Base-by-base conservation (phyloP, 2,888 invertebrate genomes). In the Pimpla rufipes region DNA sequence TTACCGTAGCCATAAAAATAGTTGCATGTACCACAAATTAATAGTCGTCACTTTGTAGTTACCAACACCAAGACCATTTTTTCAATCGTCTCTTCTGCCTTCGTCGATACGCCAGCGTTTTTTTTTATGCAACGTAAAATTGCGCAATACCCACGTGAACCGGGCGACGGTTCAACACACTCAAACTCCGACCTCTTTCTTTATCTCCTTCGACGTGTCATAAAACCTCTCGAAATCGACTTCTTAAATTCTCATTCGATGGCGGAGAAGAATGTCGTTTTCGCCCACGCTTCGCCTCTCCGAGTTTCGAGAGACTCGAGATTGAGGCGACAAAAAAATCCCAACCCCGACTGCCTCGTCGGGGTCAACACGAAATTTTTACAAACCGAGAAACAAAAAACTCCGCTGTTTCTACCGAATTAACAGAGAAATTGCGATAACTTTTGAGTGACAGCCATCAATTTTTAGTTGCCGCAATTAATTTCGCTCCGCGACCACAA, bases 261-360 rank as follows among this genome's bases (percentile, higher is more conserved):
- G 35, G 16, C 8, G 1, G 55, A 78, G 78, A 79, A 75, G 75
- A 64, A 82, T 79, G 68, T 55, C 64, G 82, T 79, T 74, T 37
- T 83, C 79, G 75, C 82, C 82, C 75, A 83, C 82, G 70, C 70
- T 29, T 45, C 18, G 64, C 57, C 66, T 74, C 74, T 83, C 82
- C 78, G 79, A 42, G 75, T 75, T 66, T 75, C 55, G 45, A 29
- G 74, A 62, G 62, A 35, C 18, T 59, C 47, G 11, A 37, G 21
- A 11, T 42, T 37, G 47, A 50, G 37, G n/a, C 18, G 59, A 62
- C 62, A 29, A 47, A 16, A 62, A 74, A 21, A 45, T 13, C 55
- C 71, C 40, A 70, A 40, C 35, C 16, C n/a, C n/a, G n/a, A n/a
- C 13, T 29, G 7, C 18, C 35, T 45, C 59, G 4, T 70, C 55